Evolutionary conservation across 2,888 invertebrate species (phyloP), one percentile per base, ranked within the genome.

Genomic region (Aporophyla lueneburgensis): DNA sequence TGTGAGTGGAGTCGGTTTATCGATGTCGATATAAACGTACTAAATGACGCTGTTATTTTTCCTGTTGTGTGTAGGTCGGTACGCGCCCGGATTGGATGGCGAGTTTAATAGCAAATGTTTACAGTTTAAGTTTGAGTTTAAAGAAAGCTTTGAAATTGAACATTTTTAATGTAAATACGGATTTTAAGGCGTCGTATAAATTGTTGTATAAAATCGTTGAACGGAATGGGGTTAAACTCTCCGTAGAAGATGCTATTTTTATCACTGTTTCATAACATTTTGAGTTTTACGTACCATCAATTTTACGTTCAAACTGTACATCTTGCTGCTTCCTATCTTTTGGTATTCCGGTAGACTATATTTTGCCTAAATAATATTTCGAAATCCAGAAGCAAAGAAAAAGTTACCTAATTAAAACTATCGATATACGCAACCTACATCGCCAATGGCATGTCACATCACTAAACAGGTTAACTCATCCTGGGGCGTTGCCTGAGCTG

Each of bases 401-500:
- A 27, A 21, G 1, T 14, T 16, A 46, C 24, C 14, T 61, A 56
- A 46, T 59, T 40, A 61, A 40, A 43, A 24, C 16, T 56, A 79
- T 79, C 80, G 79, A 80, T 67, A 72, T 46, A 33, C 7, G 19
- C 46, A 46, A 46, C 59, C 27, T 71, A 19, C 78, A 85, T 91
- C 90, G 91, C 91, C 88, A 89, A 85, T 84, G 80, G 78, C 71
- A 68, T 63, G 61, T 61, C 73, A 76, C 94, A 87, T 85, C 95
- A 87, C 94, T 95, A 89, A 49, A 74, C 91, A 93, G 92, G 95
- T 95, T 95, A 95, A 95, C 94, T 95, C 94, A 92, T 93, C 93
- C 91, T 91, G 93, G 96, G 96, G 96, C 95, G 95, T 95, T 93
- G 95, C 93, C 94, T 93, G 92, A 90, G 91, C 93, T 93, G 93